A percentile compares a stretch with the other conserved stretches of the same genome.
Evolutionary conservation across 2,797 vertebrate species (phyloP).

Genomic region (Atherinosoma microstoma): DNA sequence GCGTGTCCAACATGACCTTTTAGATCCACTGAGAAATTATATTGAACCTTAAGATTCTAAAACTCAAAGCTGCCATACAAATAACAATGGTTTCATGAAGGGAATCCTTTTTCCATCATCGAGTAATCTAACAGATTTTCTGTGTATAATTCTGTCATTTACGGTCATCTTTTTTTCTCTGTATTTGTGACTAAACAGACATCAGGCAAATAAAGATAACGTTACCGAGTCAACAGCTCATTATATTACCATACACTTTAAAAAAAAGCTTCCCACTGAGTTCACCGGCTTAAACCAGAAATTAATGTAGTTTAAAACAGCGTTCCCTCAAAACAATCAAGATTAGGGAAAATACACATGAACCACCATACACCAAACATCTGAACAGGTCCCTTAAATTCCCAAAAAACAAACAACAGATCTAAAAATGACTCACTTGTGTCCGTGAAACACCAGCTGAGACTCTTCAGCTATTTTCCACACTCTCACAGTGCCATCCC

Average conservation of each 20-base stretch:
- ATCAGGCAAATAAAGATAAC: no score
- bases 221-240: no score
- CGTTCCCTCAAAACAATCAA: no score
- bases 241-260: no score
- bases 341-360: no score
- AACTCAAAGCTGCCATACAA: background rate
- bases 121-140: background rate
- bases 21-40: background rate
- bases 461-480: conserved; percentile 98
- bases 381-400: no score
- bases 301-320: no score
- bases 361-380: no score
- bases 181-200: background rate
- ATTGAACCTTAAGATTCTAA: background rate
- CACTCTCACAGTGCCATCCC: conserved; percentile 91
- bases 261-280: no score
- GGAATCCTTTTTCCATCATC: background rate
- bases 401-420: background rate
- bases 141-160: no score
- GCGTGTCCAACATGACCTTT: background rate
- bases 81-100: background rate
- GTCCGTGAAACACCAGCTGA: conserved; percentile 94
- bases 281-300: no score
- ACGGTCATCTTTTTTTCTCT: background rate
- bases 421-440: conserved; percentile 86